These are phyloP conservation scores for Zaprionus lachaisei DNA, from an alignment of 1,140 invertebrate species.

Conservation along the genomic window DNA sequence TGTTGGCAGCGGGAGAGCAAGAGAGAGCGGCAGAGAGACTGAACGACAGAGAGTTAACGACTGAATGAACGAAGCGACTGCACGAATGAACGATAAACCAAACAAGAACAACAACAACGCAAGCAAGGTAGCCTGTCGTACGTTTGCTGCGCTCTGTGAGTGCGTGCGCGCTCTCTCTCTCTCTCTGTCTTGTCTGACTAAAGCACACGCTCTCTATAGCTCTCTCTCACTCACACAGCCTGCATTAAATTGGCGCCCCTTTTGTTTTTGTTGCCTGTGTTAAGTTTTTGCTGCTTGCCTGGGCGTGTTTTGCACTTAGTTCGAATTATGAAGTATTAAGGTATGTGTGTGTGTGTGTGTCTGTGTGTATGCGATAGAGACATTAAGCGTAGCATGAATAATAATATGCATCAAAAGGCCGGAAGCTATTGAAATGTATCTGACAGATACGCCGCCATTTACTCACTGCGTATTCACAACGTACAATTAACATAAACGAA, in stretches of 20 bases:
- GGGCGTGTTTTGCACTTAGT: conserved; percentile 57
- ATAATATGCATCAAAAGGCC: conserved; percentile 9
- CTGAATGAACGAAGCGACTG: conserved; percentile 24
- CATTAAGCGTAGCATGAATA: conserved; percentile 22
- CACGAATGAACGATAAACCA: conserved; percentile 34
- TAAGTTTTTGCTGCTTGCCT: conserved; percentile 34
- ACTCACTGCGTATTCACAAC: neutral
- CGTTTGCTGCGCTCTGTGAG: conserved; percentile 17
- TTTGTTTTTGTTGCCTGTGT: conserved; percentile 4
- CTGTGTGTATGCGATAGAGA: conserved; percentile 29
- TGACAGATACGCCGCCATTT: conserved; percentile 21
- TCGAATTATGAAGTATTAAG: conserved; percentile 45
- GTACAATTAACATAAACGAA: conserved; percentile 35
- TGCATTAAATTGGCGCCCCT: conserved; percentile 29
- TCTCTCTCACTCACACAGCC: neutral
- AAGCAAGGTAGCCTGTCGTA: conserved; percentile 4
- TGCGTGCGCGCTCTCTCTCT: neutral
- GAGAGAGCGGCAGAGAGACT: conserved; percentile 17
- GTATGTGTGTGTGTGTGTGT: conserved; percentile 15
- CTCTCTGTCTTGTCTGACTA: neutral
- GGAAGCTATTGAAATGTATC: conserved; percentile 28
- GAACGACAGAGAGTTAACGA: conserved; percentile 17
- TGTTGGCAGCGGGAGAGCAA: conserved; percentile 38
- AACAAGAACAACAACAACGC: neutral
- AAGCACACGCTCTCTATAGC: neutral